A percentile compares a stretch with the other conserved stretches of the same genome.
phyloP scores from a whole-genome alignment of 2,113 vertebrate genomes.

The Urocynchramus pylzowi region DNA sequence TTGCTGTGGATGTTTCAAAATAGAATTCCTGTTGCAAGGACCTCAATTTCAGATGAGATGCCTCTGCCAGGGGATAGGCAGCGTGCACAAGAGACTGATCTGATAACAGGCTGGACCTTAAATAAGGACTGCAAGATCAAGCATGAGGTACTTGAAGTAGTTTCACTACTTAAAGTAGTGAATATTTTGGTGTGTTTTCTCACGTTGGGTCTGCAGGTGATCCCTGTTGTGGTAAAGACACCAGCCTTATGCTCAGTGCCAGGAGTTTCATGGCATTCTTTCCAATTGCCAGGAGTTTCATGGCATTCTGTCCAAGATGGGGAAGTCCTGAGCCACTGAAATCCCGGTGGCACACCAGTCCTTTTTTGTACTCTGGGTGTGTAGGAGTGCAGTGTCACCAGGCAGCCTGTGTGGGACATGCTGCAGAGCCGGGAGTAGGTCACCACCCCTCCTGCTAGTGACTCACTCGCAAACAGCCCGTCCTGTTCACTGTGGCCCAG shows the following conservation, averaged over 20 bases:
- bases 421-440: not conserved
- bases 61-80: not conserved
- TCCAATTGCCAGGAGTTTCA: not conserved
- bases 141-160: not conserved
- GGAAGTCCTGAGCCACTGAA: not conserved
- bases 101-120: not conserved
- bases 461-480: fast-evolving
- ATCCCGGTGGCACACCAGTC: fast-evolving
- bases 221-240: not conserved
- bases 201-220: not conserved
- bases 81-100: not conserved
- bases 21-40: not conserved
- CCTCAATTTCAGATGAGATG: not conserved
- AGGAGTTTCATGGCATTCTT: not conserved
- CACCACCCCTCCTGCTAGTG: not conserved
- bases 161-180: not conserved
- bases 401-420: not conserved
- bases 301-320: not conserved
- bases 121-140: not conserved
- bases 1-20: not conserved
- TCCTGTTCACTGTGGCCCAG: fast-evolving
- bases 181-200: not conserved
- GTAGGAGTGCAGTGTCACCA: not conserved
- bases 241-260: not conserved
- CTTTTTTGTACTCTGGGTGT: fast-evolving